Evolutionary conservation across 2,888 invertebrate species (phyloP), one percentile per base, ranked within the genome.

Genomic region (Strigamia maritima): DNA sequence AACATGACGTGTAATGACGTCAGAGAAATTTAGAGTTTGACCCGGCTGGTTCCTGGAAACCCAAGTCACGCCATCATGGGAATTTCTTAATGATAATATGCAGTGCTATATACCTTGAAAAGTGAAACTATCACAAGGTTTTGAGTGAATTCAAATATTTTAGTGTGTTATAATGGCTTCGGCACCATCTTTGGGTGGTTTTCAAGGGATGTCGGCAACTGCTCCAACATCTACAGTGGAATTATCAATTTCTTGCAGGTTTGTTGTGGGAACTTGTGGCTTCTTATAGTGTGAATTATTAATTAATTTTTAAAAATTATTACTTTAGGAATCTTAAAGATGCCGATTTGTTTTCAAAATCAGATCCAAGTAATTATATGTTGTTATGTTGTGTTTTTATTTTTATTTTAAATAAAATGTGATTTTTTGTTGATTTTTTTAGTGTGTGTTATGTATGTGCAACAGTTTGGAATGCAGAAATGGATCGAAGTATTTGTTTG

Each of bases 331-430:
- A 85, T 79, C 82, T 87, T 14, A 81, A 83, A 60, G 86, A 87
- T 80, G 83, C 82, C 80, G 87, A 87, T 83, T 83, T 85, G 2
- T 84, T 87, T 79, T 87, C 87, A 16, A 87, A 87, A 82, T 87
- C 87, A n/a, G 87, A 87, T 82, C 87, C 87, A 2, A 82, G 77
- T 84, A 82, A 80, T 82, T 83, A 40, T 82, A 82, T 78, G 83
- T 70, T 19, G 24, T 70, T n/a, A n/a, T n/a, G n/a, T n/a, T n/a
- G 22, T 8, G 38, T 14, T 16, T 19, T 19, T 31, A 70, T 70
- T 22, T 49, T 26, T 14, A 31, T 19, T 1, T 10, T 26, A 12
- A 40, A 14, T 26, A 1, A 19, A 14, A 1, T 22, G 28, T 70
- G 16, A n/a, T 16, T 78, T 28, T 35, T 78, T 74, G 28, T 74